Conservation (phyloP, 2,113 vertebrate genomes). For the Machaerirhynchus nigripectus region DNA sequence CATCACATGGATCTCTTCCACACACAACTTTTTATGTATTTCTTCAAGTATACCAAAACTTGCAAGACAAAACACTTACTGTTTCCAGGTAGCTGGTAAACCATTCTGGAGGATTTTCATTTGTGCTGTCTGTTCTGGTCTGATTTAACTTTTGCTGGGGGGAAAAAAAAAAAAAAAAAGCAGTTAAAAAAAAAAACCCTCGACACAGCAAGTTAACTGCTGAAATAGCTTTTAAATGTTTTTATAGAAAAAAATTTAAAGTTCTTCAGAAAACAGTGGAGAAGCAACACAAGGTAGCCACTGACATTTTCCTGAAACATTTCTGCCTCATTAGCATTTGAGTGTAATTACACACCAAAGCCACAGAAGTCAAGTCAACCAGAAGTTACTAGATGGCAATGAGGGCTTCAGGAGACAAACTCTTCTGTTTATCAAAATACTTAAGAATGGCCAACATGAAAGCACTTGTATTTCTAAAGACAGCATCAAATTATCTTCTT, state of each 20-base stretch:
- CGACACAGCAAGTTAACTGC: background rate
- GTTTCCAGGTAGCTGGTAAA: constrained; percentile 94
- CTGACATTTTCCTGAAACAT: background rate
- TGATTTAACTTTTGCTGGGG: background rate
- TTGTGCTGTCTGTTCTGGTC: background rate
- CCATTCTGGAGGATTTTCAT: constrained; percentile 88
- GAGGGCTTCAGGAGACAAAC: background rate
- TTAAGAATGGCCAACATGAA: background rate
- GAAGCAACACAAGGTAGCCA: background rate
- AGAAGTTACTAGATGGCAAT: background rate
- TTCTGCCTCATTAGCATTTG: background rate
- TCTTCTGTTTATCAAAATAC: background rate
- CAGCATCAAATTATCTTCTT: background rate
- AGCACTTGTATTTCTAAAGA: background rate
- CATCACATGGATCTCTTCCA: background rate
- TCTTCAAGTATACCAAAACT: background rate
- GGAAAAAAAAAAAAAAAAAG: background rate
- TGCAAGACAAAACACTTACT: constrained; percentile 67
- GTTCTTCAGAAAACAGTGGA: background rate
- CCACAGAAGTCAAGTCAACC: background rate
- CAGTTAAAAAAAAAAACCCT: background rate
- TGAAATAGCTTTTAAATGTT: background rate
- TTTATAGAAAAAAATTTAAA: background rate
- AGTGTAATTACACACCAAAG: background rate
- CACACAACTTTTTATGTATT: background rate